Base-by-base conservation (phyloP, 2,888 invertebrate species). In the Melanophora roralis region DNA sequence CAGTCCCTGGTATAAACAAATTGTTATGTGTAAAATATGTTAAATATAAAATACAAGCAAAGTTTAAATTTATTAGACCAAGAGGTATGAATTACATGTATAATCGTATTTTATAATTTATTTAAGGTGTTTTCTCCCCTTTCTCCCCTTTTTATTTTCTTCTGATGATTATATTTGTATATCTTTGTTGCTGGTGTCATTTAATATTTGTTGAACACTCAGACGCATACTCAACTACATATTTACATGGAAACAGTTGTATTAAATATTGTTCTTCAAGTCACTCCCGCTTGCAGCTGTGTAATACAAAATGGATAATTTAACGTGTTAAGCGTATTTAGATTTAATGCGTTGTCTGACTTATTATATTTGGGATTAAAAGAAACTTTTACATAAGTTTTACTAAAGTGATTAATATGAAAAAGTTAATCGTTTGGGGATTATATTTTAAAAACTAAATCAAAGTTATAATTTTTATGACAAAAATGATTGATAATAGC, bases 271-370 rank as follows among this genome's bases (percentile, higher is more conserved):
- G 9, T 57, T 19, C 5, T 45, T 19, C 19, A 19, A 16, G 1
- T 32, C 40, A n/a, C n/a, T 16, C n/a, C 19, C 68, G 40, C 43
- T 32, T 59, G 87, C 88, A 88, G 88, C 88, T 88, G 88, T 85
- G 86, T 84, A 83, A 81, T 85, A 88, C 88, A 87, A 88, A 88
- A 87, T 78, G 84, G 84, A 83, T 87, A 88, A 86, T 88, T 87
- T 86, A 86, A 86, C 87, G 85, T 86, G 87, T 87, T 86, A 86
- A 88, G 84, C 85, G 86, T 84, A 85, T 83, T 84, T 83, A 82
- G 79, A 64, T 78, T 74, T 78, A 78, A 74, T 73, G 73, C 57
- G 27, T 38, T 53, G 12, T 19, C n/a, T 47, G 1, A 14, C 60
- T 38, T 32, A 7, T 19, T 57, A 23, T 69, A 2, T 47, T 4